Evolutionary conservation across 2,888 invertebrate species (phyloP).

Genomic region (Agrotis exclamationis): DNA sequence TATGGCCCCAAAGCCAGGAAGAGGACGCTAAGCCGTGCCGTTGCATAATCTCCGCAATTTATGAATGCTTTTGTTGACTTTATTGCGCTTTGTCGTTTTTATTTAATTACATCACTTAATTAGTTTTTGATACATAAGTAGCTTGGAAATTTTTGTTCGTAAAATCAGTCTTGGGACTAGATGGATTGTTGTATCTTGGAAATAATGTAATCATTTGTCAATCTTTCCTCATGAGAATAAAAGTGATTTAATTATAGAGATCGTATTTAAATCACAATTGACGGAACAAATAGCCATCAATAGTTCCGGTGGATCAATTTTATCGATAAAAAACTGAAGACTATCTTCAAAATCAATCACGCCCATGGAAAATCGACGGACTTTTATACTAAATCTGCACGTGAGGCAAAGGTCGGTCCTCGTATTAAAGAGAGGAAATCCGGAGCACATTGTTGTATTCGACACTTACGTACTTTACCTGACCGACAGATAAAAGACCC

Average conservation of each 20-base stretch:
- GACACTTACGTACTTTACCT: conserved; percentile 88
- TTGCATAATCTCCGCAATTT: conserved; percentile 90
- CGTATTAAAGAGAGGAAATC: conserved; percentile 91
- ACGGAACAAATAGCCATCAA: conserved; percentile 70
- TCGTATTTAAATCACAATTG: conserved; percentile 51
- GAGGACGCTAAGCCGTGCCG: conserved; percentile 87
- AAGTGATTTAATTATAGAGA: conserved; percentile 35
- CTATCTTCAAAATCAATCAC: conserved; percentile 90
- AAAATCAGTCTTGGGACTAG: not conserved
- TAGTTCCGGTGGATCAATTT: conserved; percentile 76
- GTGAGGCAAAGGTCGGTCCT: conserved; percentile 88
- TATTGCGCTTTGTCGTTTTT: conserved; percentile 83
- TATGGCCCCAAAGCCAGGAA: conserved; percentile 88
- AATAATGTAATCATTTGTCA: not conserved
- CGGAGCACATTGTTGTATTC: conserved; percentile 88
- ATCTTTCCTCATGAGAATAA: not conserved
- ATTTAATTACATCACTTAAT: conserved; percentile 72
- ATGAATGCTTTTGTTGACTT: conserved; percentile 85
- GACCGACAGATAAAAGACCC: conserved; percentile 85
- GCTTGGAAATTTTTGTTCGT: conserved; percentile 1
- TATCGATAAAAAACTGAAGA: conserved; percentile 76
- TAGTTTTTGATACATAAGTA: conserved; percentile 60
- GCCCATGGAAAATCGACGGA: conserved; percentile 87
- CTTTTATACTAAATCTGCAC: conserved; percentile 88
- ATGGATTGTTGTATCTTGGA: not conserved